A percentile compares a stretch with the other conserved stretches of the same genome.
These are phyloP conservation scores for Syritta pipiens DNA, from an alignment of 2,888 invertebrate genomes.

Conservation along the genomic window DNA sequence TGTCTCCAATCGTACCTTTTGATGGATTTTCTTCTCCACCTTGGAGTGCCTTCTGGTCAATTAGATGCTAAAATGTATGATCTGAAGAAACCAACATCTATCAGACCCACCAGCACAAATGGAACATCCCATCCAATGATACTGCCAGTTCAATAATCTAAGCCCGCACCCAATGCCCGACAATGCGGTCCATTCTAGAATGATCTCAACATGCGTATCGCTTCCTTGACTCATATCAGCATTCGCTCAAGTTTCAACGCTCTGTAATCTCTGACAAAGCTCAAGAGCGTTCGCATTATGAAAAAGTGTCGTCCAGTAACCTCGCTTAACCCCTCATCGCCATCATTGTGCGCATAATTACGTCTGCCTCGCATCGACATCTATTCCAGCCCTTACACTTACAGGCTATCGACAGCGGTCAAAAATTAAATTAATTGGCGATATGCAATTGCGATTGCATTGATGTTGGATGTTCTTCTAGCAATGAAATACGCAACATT, in stretches of 20 bases:
- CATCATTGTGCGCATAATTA: constrained; percentile 44
- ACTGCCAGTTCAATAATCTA: too few species aligned
- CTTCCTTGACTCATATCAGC: constrained; percentile 16
- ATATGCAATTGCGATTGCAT: constrained; percentile 35
- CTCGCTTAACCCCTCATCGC: constrained; percentile 38
- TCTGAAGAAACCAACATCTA: too few species aligned
- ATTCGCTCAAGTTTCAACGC: too few species aligned
- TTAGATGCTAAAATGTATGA: too few species aligned
- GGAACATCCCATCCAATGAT: too few species aligned
- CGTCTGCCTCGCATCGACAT: neutral
- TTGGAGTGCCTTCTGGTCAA: too few species aligned
- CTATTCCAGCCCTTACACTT: neutral
- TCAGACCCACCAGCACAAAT: too few species aligned
- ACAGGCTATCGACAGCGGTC: constrained; percentile 21
- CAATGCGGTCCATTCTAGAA: neutral
- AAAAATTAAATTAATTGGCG: constrained; percentile 44
- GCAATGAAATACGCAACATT: constrained; percentile 38
- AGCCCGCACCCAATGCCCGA: too few species aligned
- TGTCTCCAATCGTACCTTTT: too few species aligned
- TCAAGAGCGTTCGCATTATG: constrained; percentile 16
- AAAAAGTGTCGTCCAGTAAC: constrained; percentile 50
- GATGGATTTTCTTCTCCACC: too few species aligned
- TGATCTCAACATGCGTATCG: constrained; percentile 17
- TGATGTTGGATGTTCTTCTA: neutral
- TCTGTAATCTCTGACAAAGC: constrained; percentile 5